Conservation (phyloP, 2,797 vertebrate species). For the Kryptolebias ocellatus region DNA sequence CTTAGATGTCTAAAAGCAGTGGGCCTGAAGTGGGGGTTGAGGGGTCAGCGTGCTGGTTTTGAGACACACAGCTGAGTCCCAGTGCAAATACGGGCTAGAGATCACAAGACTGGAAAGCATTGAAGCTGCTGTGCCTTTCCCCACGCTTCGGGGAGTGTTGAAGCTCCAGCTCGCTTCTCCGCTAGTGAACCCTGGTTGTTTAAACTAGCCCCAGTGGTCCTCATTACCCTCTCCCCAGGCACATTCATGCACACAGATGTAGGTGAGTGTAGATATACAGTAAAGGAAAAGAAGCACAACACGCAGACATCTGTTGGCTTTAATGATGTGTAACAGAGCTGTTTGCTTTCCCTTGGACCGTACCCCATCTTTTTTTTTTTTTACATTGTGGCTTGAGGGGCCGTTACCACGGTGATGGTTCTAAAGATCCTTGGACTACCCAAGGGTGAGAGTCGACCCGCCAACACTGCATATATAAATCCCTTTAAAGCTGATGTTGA, state of each 20-base stretch:
- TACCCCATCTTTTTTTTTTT: conserved; percentile 31
- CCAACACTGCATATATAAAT: conserved; percentile 14
- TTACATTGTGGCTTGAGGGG: conserved; percentile 50
- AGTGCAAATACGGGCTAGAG: conserved; percentile 36
- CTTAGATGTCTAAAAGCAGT: background rate
- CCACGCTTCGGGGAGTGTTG: conserved; percentile 30
- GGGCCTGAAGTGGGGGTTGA: conserved; percentile 3
- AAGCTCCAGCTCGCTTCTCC: conserved; percentile 63
- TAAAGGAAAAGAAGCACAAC: conserved; percentile 25
- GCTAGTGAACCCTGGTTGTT: conserved; percentile 73
- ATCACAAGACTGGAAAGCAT: conserved; percentile 49
- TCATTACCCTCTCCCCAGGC: conserved; percentile 81
- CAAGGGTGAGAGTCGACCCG: conserved; percentile 20
- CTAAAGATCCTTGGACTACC: conserved; percentile 58
- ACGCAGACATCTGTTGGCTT: conserved; percentile 44
- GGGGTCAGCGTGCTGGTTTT: conserved; percentile 17
- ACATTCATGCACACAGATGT: conserved; percentile 24
- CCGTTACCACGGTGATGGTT: conserved; percentile 58
- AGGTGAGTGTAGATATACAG: conserved; percentile 14
- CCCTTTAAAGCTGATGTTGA: conserved; percentile 30
- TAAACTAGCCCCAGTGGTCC: conserved; percentile 82
- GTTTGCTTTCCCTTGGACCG: conserved; percentile 46
- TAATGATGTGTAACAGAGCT: conserved; percentile 51
- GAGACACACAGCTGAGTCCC: conserved; percentile 29
- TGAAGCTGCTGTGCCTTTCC: conserved; percentile 33